A percentile compares a stretch with the other conserved stretches of the same genome.
Evolutionary conservation across 2,888 invertebrate genomes (phyloP).

Genomic region (Abscondita cerata): DNA sequence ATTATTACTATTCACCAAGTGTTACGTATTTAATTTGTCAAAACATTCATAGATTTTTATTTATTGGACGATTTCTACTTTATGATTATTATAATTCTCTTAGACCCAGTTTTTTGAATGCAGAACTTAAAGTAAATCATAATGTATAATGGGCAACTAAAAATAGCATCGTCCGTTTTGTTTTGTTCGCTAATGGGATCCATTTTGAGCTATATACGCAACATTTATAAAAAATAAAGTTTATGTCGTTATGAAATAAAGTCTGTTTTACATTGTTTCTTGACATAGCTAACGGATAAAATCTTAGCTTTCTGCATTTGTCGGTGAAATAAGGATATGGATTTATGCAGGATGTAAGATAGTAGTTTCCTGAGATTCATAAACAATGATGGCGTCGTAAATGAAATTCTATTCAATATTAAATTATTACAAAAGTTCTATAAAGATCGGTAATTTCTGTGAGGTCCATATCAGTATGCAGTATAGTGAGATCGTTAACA

Average conservation of each 20-base stretch:
- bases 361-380: conserved; percentile 28
- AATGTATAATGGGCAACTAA: no score
- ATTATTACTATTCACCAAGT: no score
- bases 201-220: background rate
- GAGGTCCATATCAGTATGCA: conserved; percentile 57
- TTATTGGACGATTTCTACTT: no score
- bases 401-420: conserved; percentile 27
- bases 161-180: no score
- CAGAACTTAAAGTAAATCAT: no score
- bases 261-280: conserved; percentile 1
- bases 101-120: no score
- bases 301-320: conserved; percentile 2
- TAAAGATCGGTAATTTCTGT: conserved; percentile 42
- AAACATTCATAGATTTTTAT: no score
- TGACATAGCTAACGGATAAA: conserved; percentile 8
- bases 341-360: conserved; percentile 26
- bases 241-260: conserved; percentile 19
- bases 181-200: background rate
- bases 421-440: conserved; percentile 32
- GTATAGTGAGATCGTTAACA: conserved; percentile 55
- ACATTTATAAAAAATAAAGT: background rate
- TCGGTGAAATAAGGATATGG: conserved; percentile 15
- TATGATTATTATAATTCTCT: no score
- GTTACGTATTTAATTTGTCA: no score
- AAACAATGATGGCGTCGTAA: conserved; percentile 24